Conservation (phyloP, 2,797 vertebrate species). For the Acipenser ruthenus region DNA sequence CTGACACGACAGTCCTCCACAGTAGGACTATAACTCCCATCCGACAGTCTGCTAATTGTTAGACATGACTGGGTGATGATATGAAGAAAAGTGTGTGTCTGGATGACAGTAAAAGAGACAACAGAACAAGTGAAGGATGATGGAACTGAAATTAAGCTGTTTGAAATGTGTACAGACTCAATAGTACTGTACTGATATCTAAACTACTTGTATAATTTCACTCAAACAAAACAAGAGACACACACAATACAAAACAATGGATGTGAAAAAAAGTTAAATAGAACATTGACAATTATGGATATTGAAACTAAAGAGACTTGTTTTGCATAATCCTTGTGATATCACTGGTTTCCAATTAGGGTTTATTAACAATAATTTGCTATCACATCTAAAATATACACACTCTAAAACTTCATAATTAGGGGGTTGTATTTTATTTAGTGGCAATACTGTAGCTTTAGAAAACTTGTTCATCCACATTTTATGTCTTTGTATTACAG, state of each 20-base stretch:
- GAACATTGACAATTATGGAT: neutral
- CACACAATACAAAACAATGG: neutral
- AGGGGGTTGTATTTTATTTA: too few relatives aligned
- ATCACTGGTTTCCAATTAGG: too few relatives aligned
- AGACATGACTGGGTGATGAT: conserved; percentile 88
- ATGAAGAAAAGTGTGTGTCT: conserved; percentile 84
- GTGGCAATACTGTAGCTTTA: too few relatives aligned
- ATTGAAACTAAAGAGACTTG: too few relatives aligned
- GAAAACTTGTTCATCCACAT: too few relatives aligned
- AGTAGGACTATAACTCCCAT: conserved; percentile 70
- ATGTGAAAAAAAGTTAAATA: neutral
- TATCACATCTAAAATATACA: too few relatives aligned
- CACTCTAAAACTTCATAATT: too few relatives aligned
- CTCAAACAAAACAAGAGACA: neutral
- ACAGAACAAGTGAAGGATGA: conserved; percentile 6
- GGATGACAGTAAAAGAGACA: conserved; percentile 47
- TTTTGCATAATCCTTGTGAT: too few relatives aligned
- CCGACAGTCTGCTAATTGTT: conserved; percentile 74
- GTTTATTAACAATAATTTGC: too few relatives aligned
- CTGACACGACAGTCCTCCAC: conserved; percentile 78
- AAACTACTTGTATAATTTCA: neutral
- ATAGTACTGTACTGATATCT: neutral
- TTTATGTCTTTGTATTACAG: too few relatives aligned
- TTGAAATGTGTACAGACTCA: too few relatives aligned
- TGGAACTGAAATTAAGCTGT: too few relatives aligned